Conservation (phyloP, 2,797 vertebrate species). For the Lepus oiostolus region DNA sequence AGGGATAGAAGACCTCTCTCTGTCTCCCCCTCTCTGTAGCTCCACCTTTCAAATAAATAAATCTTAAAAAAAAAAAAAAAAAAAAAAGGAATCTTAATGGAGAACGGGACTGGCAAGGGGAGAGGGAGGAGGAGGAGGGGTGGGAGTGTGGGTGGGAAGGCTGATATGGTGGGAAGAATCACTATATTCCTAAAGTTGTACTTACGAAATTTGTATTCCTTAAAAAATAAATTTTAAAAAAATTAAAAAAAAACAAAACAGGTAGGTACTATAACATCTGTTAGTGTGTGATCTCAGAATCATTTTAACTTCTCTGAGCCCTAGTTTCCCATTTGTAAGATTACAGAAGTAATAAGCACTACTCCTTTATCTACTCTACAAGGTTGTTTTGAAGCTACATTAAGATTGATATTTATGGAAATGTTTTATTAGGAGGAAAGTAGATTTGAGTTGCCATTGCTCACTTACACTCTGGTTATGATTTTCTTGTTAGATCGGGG, state of each 20-base stretch:
- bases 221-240: too few species aligned
- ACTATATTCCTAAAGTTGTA: too few species aligned
- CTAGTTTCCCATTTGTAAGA: background rate
- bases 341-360: background rate
- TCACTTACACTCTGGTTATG: constrained; percentile 23
- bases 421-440: constrained; percentile 2
- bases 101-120: too few species aligned
- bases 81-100: too few species aligned
- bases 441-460: background rate
- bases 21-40: too few species aligned
- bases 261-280: background rate
- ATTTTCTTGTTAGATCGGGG: constrained; percentile 91
- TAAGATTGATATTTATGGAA: background rate
- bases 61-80: too few species aligned
- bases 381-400: background rate
- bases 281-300: background rate
- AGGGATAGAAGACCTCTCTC: too few species aligned
- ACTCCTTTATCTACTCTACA: constrained; percentile 40
- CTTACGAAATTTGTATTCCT: too few species aligned
- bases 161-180: too few species aligned
- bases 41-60: too few species aligned
- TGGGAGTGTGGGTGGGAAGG: too few species aligned
- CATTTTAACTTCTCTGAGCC: constrained; percentile 3
- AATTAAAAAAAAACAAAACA: background rate
- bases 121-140: too few species aligned